Evolutionary conservation across 2,888 invertebrate genomes (phyloP).

Genomic region (Trissolcus japonicus): DNA sequence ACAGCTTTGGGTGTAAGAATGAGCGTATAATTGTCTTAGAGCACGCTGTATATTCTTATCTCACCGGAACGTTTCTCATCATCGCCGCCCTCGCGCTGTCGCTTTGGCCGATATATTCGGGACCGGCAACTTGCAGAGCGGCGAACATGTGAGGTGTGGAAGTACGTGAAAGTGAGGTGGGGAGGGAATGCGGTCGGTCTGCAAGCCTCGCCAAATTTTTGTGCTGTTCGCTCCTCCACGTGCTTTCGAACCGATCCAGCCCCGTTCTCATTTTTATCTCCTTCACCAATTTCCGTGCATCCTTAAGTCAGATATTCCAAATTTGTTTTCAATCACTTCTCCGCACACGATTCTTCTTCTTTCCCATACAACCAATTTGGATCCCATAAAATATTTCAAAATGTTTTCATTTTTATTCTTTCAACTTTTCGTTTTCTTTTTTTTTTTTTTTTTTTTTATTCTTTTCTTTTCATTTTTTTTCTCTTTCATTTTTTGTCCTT

Average conservation of each 20-base stretch:
- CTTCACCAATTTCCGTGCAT: conserved; percentile 48
- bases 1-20: conserved; percentile 12
- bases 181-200: conserved; percentile 58
- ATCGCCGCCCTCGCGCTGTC: conserved; percentile 57
- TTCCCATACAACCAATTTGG: conserved; percentile 5
- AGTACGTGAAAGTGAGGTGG: conserved; percentile 53
- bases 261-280: conserved; percentile 50
- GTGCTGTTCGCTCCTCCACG: conserved; percentile 56
- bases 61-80: conserved; percentile 37
- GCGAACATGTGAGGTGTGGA: conserved; percentile 58
- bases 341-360: conserved; percentile 3
- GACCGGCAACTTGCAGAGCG: conserved; percentile 54
- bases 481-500: too few species aligned
- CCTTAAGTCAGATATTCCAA: conserved; percentile 44
- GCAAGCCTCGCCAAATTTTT: conserved; percentile 58
- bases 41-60: background rate
- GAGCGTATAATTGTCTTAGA: conserved; percentile 9
- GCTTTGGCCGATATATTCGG: conserved; percentile 50
- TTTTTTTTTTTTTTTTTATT: too few species aligned
- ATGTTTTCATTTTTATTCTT: too few species aligned
- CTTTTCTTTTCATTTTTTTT: too few species aligned
- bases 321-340: conserved; percentile 47
- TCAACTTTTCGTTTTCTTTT: too few species aligned
- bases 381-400: background rate
- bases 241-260: conserved; percentile 46